Conservation (phyloP, 2,888 invertebrate species). For the Mythimna lalbum region DNA sequence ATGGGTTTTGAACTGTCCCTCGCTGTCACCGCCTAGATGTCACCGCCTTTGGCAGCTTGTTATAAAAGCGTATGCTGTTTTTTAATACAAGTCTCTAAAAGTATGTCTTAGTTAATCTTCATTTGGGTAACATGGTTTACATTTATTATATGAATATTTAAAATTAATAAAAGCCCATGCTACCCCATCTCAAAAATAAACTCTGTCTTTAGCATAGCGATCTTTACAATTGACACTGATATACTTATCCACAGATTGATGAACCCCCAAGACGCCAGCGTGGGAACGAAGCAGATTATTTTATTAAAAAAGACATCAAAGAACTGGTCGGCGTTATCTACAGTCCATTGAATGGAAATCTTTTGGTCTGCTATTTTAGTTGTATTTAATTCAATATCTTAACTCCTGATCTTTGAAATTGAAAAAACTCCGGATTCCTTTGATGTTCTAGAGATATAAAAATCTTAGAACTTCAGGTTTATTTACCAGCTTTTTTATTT, state of each 20-base stretch:
- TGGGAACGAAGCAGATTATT: slow-evolving; percentile 22
- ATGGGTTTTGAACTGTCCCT: too few relatives aligned
- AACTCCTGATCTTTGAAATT: slow-evolving; percentile 22
- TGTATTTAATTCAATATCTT: slow-evolving; percentile 21
- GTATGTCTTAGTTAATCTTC: too few relatives aligned
- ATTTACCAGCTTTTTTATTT: neutral
- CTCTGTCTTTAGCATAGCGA: neutral
- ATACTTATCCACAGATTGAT: neutral
- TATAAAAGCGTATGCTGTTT: too few relatives aligned
- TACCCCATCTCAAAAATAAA: too few relatives aligned
- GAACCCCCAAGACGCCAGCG: neutral
- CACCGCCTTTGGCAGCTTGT: too few relatives aligned
- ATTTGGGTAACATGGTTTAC: too few relatives aligned
- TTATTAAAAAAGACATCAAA: slow-evolving; percentile 33
- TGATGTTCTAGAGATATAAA: slow-evolving; percentile 30
- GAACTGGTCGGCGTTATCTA: slow-evolving; percentile 10
- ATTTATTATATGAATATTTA: too few relatives aligned
- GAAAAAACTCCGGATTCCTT: slow-evolving; percentile 14
- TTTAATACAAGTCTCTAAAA: too few relatives aligned
- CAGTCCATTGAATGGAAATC: slow-evolving; percentile 28
- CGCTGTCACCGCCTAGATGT: too few relatives aligned
- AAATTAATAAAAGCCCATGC: too few relatives aligned
- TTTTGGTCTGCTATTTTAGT: slow-evolving; percentile 30
- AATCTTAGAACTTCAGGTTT: neutral
- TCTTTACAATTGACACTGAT: neutral